These are phyloP conservation scores for Myotis vivesi DNA, from an alignment of 2,797 vertebrate genomes.

Conservation along the genomic window DNA sequence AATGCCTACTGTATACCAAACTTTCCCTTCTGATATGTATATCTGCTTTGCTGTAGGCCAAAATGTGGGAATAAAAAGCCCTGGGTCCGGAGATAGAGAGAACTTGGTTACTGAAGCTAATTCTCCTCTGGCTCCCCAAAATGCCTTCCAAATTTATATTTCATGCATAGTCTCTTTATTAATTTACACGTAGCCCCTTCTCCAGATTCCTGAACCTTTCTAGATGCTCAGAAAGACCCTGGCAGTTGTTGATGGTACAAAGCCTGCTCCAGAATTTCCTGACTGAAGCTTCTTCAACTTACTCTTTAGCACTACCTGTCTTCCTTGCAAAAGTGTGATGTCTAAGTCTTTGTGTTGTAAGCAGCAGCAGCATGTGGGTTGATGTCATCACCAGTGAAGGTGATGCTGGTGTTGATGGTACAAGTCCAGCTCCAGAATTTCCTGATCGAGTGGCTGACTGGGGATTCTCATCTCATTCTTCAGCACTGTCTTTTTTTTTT, in stretches of 20 bases:
- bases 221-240: too few species aligned
- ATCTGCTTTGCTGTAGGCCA: too few species aligned
- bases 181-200: neutral
- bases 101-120: too few species aligned
- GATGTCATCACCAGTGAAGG: neutral
- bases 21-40: too few species aligned
- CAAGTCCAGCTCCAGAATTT: neutral
- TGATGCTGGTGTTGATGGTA: neutral
- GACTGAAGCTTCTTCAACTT: conserved; percentile 88
- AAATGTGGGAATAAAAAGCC: too few species aligned
- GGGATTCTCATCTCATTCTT: neutral
- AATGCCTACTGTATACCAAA: too few species aligned
- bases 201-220: conserved; percentile 12
- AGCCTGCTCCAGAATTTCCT: conserved; percentile 48
- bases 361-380: neutral
- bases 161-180: too few species aligned
- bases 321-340: neutral
- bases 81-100: too few species aligned
- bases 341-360: neutral
- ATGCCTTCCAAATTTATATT: too few species aligned
- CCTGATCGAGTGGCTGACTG: neutral
- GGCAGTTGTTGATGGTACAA: conserved; percentile 60
- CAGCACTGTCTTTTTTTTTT: neutral
- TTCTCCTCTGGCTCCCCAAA: too few species aligned
- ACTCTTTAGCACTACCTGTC: conserved; percentile 85